Evolutionary conservation across 2,113 vertebrate species (phyloP), one percentile per base, ranked within the genome.

Genomic region (Alligator mississippiensis): DNA sequence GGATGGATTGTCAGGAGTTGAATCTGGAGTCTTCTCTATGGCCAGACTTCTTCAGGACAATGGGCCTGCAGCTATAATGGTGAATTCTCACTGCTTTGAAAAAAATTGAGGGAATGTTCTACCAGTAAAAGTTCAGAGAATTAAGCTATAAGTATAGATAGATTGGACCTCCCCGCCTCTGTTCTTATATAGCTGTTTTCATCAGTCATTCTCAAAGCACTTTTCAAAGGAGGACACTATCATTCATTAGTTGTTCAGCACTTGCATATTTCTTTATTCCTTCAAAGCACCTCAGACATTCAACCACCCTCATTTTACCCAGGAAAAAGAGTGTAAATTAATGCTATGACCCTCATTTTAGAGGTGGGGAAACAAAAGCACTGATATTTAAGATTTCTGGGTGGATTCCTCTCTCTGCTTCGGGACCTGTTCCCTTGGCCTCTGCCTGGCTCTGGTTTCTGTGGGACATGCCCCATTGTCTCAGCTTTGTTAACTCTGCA

Each of bases 401-500:
- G 34, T 34, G 28, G 66, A 76, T 85, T 95, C n/a, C 63, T 82
- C 54, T 57, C 74, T 34, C 63, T 54, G 85, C 64, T 59, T 90
- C 68, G 86, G 68, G 81, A 86, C 47, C 62, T 3, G 0, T 80
- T 76, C 64, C 77, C 18, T 64, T 82, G 94, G 62, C 82, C 93
- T 92, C 92, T 86, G 70, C 85, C 95, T 80, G 30, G 70, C 21
- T 28, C 16, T 30, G 28, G 22, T 79, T 64, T 81, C 80, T 85
- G 64, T 82, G 95, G 79, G 83, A 78, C 62, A 47, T 57, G 82
- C 16, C 63, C 86, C 77, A 17, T 95, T 96, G 84, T 91, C 92
- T 84, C 90, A 78, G 84, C 88, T 94, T 90, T 90, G 93, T 92
- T 95, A 90, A 94, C 87, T 66, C 85, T 92, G 55, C 89, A 91